These are phyloP conservation scores for Potamilus streckersoni DNA, from an alignment of 1,140 invertebrate genomes.

Conservation along the genomic window DNA sequence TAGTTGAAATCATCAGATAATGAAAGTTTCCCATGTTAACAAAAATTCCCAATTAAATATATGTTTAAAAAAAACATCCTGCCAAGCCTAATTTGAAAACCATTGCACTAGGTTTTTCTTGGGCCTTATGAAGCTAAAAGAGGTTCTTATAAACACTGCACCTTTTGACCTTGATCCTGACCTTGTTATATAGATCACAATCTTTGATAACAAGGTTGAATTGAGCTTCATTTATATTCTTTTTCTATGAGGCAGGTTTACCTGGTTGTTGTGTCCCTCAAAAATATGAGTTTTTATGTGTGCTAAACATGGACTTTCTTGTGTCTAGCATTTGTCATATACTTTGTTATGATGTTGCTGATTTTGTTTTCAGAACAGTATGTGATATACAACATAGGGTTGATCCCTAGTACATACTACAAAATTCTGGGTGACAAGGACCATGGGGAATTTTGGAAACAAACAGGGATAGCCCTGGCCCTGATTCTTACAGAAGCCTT, in stretches of 20 bases:
- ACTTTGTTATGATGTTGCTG: constrained; percentile 3
- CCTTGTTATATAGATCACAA: no score
- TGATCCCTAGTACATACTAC: constrained; percentile 72
- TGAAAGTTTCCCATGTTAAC: no score
- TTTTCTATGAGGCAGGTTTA: background rate
- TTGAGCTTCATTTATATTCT: background rate
- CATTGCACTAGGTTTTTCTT: no score
- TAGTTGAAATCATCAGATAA: no score
- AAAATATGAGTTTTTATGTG: background rate
- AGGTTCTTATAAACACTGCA: no score
- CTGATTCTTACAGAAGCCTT: constrained; percentile 70
- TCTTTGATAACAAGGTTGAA: background rate
- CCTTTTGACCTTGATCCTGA: no score
- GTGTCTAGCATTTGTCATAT: background rate
- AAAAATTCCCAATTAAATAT: no score
- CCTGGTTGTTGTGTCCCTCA: background rate
- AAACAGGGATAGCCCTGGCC: constrained; percentile 62
- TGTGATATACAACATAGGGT: constrained; percentile 71
- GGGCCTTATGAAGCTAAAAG: no score
- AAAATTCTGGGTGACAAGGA: constrained; percentile 71
- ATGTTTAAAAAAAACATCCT: no score
- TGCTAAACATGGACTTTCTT: constrained; percentile 10
- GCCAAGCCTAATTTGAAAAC: no score
- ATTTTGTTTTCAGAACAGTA: constrained; percentile 67
- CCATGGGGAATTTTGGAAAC: constrained; percentile 64